Evolutionary conservation across 2,113 vertebrate species (phyloP), one percentile per base, ranked within the genome.

Genomic region (Pangasianodon gigas): DNA sequence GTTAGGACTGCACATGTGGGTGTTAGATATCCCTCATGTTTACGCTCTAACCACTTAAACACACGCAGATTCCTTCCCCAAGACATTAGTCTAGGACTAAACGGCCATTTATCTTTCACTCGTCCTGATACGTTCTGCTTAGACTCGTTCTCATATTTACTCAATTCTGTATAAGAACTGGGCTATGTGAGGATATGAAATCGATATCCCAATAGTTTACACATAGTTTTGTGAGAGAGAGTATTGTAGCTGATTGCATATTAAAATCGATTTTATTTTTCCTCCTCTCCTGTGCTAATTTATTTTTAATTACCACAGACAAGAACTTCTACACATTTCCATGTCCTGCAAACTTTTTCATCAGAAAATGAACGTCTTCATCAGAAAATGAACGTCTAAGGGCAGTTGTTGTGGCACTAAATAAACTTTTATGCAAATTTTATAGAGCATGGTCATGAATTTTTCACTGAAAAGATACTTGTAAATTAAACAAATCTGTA

Each of bases 1-100:
- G 84, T 37, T 93, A 62, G 90, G 88, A 92, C 90, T 74, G 87
- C 90, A 91, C 93, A 94, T 90, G 75, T 90, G 91, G 84, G 92
- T 91, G 93, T 94, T 93, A 93, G 88, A 91, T 92, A 90, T 92
- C 90, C 92, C 41, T 41, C 51, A 83, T 94, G 92, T 96, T 95
- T 95, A 94, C 92, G 93, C 93, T 94, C 91, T 92, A 90, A 91
- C 83, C 90, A 69, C 93, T 95, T 94, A 94, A 93, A 94, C 93
- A 91, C 91, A 94, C 90, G 93, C 91, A 92, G 90, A 91, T 91
- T 88, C 87, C 85, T 93, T 51, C 67, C 88, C n/a, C 54, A 14
- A n/a, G 74, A 44, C 16, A 32, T 54, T 81, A 81, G 29, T 3
- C 52, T 44, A 60, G 19, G 48, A 82, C 29, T 32, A 18, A 54